phyloP scores from a whole-genome alignment of 2,113 vertebrate species.

The Colossoma macropomum region DNA sequence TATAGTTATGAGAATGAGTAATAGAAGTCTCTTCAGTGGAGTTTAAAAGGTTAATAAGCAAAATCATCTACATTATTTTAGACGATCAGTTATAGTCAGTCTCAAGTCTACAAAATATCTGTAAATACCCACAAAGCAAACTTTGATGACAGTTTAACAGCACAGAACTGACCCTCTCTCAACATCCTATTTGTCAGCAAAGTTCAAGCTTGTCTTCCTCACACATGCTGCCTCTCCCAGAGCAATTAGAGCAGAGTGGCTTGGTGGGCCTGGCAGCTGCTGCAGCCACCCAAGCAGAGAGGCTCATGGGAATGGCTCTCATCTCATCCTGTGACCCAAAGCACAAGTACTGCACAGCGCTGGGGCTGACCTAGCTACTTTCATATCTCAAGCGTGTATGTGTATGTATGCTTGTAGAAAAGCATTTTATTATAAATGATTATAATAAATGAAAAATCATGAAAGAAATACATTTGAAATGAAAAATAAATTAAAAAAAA shows the following conservation, averaged over 20 bases:
- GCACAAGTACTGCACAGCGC: slow-evolving; percentile 55
- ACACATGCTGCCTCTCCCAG: slow-evolving; percentile 49
- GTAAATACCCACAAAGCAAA: no score
- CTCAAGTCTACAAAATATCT: neutral
- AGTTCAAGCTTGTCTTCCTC: slow-evolving; percentile 35
- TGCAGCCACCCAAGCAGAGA: slow-evolving; percentile 70
- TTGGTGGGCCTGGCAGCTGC: slow-evolving; percentile 62
- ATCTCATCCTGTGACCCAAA: neutral
- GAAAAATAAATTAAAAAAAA: no score
- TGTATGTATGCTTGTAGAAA: slow-evolving; percentile 38
- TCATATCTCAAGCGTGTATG: slow-evolving; percentile 69
- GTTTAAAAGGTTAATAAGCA: no score
- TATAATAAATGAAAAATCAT: no score
- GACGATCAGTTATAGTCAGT: neutral
- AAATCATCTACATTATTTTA: no score
- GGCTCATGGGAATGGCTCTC: slow-evolving; percentile 61
- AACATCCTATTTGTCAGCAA: neutral
- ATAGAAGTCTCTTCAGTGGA: no score
- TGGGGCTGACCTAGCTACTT: slow-evolving; percentile 74
- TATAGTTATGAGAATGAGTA: no score
- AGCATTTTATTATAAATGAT: neutral
- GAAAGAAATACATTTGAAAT: no score
- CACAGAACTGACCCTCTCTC: slow-evolving; percentile 5
- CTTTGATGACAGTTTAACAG: neutral
- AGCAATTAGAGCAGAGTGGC: slow-evolving; percentile 47